phyloP scores from a whole-genome alignment of 2,888 invertebrate species.

The Himalopsyche tibetana region DNA sequence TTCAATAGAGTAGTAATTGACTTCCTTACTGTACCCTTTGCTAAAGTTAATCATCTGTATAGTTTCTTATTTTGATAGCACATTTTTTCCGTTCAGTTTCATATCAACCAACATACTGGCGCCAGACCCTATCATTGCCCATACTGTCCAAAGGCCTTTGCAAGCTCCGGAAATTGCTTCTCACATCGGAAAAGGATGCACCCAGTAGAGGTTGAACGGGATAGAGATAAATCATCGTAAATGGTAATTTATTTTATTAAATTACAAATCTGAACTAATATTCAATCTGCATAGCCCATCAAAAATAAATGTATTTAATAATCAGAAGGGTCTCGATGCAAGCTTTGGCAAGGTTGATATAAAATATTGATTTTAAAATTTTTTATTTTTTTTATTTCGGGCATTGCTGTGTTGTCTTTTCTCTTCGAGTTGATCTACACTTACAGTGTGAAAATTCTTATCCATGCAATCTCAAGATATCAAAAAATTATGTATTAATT shows the following conservation, averaged over 20 bases:
- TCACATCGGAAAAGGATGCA: conserved; percentile 85
- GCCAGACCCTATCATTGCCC: conserved; percentile 85
- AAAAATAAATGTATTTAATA: no score
- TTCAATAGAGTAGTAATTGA: not conserved
- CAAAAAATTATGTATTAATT: no score
- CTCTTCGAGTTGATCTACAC: no score
- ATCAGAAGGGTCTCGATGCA: no score
- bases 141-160: conserved; percentile 84
- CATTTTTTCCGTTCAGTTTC: conserved; percentile 75
- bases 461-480: no score
- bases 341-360: no score
- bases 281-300: no score
- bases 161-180: conserved; percentile 85
- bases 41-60: not conserved
- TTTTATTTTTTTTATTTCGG: no score
- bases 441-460: no score
- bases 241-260: not conserved
- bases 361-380: no score
- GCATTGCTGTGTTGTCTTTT: no score
- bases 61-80: not conserved
- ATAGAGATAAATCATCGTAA: conserved; percentile 67
- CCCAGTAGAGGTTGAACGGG: conserved; percentile 78
- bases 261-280: no score
- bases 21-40: not conserved
- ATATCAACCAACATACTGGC: conserved; percentile 86